Conservation (phyloP, 2,888 invertebrate genomes). For the Brachyptera risi region DNA sequence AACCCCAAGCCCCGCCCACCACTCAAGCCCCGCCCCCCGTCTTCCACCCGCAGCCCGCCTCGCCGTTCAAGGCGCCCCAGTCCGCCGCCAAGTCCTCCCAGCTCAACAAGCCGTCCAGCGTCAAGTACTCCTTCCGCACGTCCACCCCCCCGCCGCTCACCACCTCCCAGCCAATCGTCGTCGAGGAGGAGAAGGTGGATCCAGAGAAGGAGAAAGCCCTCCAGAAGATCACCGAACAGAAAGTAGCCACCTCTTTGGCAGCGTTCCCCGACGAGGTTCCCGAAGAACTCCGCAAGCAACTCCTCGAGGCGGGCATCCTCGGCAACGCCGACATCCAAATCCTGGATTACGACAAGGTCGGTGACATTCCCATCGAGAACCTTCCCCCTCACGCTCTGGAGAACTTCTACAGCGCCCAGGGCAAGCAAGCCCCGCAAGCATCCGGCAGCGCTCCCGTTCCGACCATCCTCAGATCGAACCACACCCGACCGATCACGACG, state of each 20-base stretch:
- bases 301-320: conserved; percentile 78
- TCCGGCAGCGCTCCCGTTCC: conserved; percentile 64
- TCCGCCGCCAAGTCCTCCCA: background rate
- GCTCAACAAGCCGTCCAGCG: conserved; percentile 30
- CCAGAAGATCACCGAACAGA: conserved; percentile 1
- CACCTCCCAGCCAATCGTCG: conserved; percentile 43
- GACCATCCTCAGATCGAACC: conserved; percentile 51
- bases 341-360: conserved; percentile 82
- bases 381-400: conserved; percentile 81
- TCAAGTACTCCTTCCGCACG: conserved; percentile 44
- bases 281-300: conserved; percentile 76
- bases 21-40: conserved; percentile 39
- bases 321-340: conserved; percentile 85
- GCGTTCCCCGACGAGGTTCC: conserved; percentile 81
- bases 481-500: conserved; percentile 32
- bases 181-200: conserved; percentile 36
- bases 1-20: conserved; percentile 28
- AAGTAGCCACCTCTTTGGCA: conserved; percentile 42
- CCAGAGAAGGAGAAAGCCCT: conserved; percentile 1
- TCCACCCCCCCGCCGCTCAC: conserved; percentile 48
- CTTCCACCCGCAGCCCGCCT: conserved; percentile 48
- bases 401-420: conserved; percentile 82
- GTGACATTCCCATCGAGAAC: conserved; percentile 77
- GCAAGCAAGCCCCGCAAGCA: conserved; percentile 39
- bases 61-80: conserved; percentile 11